Evolutionary conservation across 2,888 invertebrate species (phyloP).

Genomic region (Megaustenia siamemsis): DNA sequence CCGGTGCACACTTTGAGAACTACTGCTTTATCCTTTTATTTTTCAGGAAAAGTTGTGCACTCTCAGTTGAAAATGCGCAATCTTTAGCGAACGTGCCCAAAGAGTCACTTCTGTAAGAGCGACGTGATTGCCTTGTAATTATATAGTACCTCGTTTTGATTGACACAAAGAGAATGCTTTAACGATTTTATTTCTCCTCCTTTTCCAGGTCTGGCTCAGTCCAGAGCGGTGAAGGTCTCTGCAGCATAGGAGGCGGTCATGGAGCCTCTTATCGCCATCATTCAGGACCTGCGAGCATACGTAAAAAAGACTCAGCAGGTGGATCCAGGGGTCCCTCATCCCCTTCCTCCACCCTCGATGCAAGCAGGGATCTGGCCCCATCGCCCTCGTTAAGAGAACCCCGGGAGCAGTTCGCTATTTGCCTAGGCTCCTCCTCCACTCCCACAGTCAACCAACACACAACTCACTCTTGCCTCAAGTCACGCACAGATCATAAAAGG

Average conservation of each 20-base stretch:
- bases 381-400: not conserved
- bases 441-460: slow-evolving; percentile 51
- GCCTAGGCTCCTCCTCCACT: slow-evolving; percentile 16
- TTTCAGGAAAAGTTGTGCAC: too few relatives aligned
- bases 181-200: not conserved
- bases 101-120: too few relatives aligned
- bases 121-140: too few relatives aligned
- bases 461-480: slow-evolving; percentile 48
- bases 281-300: slow-evolving; percentile 47
- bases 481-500: slow-evolving; percentile 57
- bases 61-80: too few relatives aligned
- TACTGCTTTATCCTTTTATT: too few relatives aligned
- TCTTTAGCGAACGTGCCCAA: too few relatives aligned
- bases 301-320: slow-evolving; percentile 54
- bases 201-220: slow-evolving; percentile 61
- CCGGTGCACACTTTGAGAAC: too few relatives aligned
- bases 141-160: too few relatives aligned
- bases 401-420: slow-evolving; percentile 7
- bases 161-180: too few relatives aligned
- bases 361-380: slow-evolving; percentile 42
- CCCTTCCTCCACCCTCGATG: slow-evolving; percentile 50
- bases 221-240: slow-evolving; percentile 62
- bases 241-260: slow-evolving; percentile 58
- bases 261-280: slow-evolving; percentile 51
- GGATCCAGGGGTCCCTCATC: slow-evolving; percentile 56